phyloP scores from a whole-genome alignment of 2,113 vertebrate genomes.

The Machaerirhynchus nigripectus region DNA sequence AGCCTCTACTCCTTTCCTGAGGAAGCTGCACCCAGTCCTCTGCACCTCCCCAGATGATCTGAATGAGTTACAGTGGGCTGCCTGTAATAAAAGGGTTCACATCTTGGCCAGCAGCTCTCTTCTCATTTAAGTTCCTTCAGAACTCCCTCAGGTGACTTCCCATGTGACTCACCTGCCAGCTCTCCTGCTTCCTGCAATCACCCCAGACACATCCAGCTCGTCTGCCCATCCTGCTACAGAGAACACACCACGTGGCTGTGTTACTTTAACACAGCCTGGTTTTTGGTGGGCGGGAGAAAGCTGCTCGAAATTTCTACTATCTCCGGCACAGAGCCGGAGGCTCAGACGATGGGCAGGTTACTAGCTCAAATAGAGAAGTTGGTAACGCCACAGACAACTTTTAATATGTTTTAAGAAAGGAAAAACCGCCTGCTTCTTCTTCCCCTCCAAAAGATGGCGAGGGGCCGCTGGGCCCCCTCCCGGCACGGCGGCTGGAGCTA shows the following conservation, averaged over 20 bases:
- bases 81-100: background rate
- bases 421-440: background rate
- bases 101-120: background rate
- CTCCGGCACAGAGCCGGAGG: background rate
- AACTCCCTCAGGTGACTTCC: background rate
- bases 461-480: too few species aligned
- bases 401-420: background rate
- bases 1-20: background rate
- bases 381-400: too few species aligned
- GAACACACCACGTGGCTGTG: background rate
- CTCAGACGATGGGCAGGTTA: background rate
- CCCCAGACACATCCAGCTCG: background rate
- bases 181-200: background rate
- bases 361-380: background rate
- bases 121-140: background rate
- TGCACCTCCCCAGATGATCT: background rate
- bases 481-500: too few species aligned
- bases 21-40: background rate
- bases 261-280: too few species aligned
- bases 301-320: background rate
- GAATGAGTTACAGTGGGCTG: background rate
- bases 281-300: background rate
- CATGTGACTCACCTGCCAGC: background rate
- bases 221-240: background rate
- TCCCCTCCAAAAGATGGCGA: background rate